Percentiles rank a stretch among this genome's conserved stretches.
phyloP scores from a whole-genome alignment of 2,888 invertebrate genomes.

The Hirtodrosophila histrioides region DNA sequence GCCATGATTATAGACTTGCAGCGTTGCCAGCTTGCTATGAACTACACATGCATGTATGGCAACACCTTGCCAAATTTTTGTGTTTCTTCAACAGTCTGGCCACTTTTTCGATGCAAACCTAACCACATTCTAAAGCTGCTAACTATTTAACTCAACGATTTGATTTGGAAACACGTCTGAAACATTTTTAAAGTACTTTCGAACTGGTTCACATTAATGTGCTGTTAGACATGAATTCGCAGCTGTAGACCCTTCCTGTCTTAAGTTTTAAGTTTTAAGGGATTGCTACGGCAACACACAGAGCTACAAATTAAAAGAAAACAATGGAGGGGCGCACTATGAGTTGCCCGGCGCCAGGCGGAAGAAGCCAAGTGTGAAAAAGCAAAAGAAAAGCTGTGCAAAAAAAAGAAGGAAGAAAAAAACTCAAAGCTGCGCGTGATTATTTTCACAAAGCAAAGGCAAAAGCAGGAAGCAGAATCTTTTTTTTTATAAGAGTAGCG shows the following conservation, averaged over 20 bases:
- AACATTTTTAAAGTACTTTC: conserved; percentile 3
- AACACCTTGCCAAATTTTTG: too few relatives aligned
- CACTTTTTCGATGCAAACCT: too few relatives aligned
- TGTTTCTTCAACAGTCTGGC: too few relatives aligned
- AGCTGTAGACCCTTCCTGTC: conserved; percentile 18
- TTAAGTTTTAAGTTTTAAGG: conserved; percentile 24
- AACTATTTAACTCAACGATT: background rate
- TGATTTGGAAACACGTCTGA: conserved; percentile 12
- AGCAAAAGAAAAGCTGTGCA: conserved; percentile 64
- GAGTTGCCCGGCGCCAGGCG: conserved; percentile 50
- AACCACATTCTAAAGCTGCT: background rate
- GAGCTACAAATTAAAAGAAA: conserved; percentile 76
- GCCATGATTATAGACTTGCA: too few relatives aligned
- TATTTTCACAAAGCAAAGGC: conserved; percentile 73
- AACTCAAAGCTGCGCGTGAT: conserved; percentile 72
- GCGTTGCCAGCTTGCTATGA: too few relatives aligned
- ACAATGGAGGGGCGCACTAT: conserved; percentile 51
- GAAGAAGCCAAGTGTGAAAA: conserved; percentile 77
- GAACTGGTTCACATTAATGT: conserved; percentile 32
- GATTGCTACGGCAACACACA: conserved; percentile 19
- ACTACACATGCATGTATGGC: too few relatives aligned
- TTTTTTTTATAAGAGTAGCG: conserved; percentile 55
- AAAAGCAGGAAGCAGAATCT: conserved; percentile 66
- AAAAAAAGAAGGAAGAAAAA: conserved; percentile 27
- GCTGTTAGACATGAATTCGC: conserved; percentile 36